phyloP scores from a whole-genome alignment of 2,113 vertebrate genomes.

The Orthochromis indermauri region DNA sequence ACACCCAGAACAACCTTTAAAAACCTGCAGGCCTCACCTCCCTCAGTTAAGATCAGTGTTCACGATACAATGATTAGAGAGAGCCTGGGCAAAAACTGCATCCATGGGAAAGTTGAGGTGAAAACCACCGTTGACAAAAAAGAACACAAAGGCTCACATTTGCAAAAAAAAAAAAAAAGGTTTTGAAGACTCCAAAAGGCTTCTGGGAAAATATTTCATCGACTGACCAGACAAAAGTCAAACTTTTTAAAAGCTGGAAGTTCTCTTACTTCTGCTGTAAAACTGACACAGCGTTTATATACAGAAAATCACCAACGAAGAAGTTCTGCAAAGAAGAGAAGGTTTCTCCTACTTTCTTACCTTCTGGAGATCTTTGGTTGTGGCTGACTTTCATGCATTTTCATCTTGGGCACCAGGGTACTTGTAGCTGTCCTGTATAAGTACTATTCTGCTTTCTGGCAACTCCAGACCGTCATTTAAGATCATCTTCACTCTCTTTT shows the following conservation, averaged over 20 bases:
- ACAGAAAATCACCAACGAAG: not conserved
- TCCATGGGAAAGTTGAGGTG: not conserved
- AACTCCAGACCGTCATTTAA: not conserved
- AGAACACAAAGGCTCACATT: not conserved
- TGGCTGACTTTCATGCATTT: not conserved
- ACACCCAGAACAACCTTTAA: not conserved
- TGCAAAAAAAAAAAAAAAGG: not conserved
- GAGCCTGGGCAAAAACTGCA: not conserved
- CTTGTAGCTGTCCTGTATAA: not conserved
- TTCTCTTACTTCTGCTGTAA: rapidly evolving
- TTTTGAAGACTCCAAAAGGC: not conserved
- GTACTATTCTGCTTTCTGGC: not conserved
- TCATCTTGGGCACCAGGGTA: not conserved
- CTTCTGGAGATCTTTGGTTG: not conserved
- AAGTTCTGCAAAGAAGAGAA: not conserved
- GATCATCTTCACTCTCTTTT: not conserved
- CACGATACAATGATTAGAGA: rapidly evolving
- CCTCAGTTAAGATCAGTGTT: not conserved
- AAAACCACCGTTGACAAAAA: rapidly evolving
- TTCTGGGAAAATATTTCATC: not conserved
- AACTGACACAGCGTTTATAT: rapidly evolving
- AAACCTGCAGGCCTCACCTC: not conserved
- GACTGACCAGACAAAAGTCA: rapidly evolving
- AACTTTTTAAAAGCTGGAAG: not conserved
- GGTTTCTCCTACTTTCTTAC: not conserved